A percentile compares a stretch with the other conserved stretches of the same genome.
phyloP scores from a whole-genome alignment of 2,797 vertebrate species.

The Fistularia commersonii region DNA sequence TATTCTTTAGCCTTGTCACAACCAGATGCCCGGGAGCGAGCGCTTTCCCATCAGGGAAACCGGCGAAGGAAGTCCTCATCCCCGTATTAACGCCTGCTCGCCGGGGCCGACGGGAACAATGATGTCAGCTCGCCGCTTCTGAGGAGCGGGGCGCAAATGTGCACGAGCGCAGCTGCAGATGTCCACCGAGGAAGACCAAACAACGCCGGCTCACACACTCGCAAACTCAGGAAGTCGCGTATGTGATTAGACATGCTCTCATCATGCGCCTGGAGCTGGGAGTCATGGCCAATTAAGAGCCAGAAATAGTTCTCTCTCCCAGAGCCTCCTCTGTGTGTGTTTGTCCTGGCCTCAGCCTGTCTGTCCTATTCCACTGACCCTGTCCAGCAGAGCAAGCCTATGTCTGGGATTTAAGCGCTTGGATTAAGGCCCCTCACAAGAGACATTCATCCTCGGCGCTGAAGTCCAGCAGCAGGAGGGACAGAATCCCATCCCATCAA shows the following conservation, averaged over 20 bases:
- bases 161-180: constrained; percentile 34
- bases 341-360: constrained; percentile 53
- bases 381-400: constrained; percentile 45
- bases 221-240: constrained; percentile 62
- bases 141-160: constrained; percentile 1
- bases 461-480: constrained; percentile 65
- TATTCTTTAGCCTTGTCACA: constrained; percentile 41
- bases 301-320: constrained; percentile 67
- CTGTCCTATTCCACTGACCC: constrained; percentile 65
- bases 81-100: constrained; percentile 17
- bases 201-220: constrained; percentile 16
- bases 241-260: constrained; percentile 60
- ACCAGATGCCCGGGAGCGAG: constrained; percentile 27
- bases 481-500: constrained; percentile 62
- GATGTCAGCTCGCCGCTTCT: constrained; percentile 11
- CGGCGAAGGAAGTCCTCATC: constrained; percentile 38
- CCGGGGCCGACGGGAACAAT: constrained; percentile 12
- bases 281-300: constrained; percentile 74
- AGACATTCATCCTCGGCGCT: constrained; percentile 41
- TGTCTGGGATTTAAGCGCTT: constrained; percentile 59
- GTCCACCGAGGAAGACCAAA: constrained; percentile 20
- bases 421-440: constrained; percentile 66
- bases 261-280: constrained; percentile 58
- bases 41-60: constrained; percentile 13
- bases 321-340: constrained; percentile 40